phyloP scores from a whole-genome alignment of 2,888 invertebrate species.

The Philereme vetulata region DNA sequence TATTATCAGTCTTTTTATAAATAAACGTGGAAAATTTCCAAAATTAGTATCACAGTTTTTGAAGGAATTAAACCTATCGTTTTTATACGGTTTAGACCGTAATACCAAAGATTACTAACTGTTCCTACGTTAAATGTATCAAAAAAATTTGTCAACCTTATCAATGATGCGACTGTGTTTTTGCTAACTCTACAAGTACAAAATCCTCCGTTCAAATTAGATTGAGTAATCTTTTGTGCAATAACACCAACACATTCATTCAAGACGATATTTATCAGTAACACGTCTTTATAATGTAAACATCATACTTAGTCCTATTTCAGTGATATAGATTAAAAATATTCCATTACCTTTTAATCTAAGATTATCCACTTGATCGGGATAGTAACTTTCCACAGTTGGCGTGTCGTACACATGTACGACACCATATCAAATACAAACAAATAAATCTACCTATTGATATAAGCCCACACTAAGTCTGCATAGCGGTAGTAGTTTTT shows the following conservation, averaged over 20 bases:
- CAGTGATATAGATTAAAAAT: conserved; percentile 57
- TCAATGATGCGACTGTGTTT: no score
- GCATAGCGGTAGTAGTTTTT: no score
- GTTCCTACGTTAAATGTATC: no score
- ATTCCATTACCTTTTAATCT: conserved; percentile 69
- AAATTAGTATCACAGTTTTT: no score
- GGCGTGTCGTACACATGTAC: conserved; percentile 38
- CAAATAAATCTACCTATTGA: conserved; percentile 31
- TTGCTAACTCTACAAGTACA: neutral
- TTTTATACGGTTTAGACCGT: no score
- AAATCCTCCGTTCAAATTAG: neutral
- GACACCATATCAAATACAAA: conserved; percentile 44
- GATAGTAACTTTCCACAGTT: conserved; percentile 65
- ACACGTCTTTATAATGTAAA: neutral
- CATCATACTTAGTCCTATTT: conserved; percentile 38
- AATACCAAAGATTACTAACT: no score
- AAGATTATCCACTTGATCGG: conserved; percentile 57
- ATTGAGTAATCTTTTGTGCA: neutral
- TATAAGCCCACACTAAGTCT: conserved; percentile 21
- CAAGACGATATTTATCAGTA: conserved; percentile 3
- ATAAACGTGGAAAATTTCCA: no score
- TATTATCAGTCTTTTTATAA: no score
- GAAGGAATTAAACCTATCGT: no score
- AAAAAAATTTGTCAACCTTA: no score
- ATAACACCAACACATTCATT: neutral